Conservation (phyloP, 1,140 invertebrate species). For the Mactra quadrangularis region DNA sequence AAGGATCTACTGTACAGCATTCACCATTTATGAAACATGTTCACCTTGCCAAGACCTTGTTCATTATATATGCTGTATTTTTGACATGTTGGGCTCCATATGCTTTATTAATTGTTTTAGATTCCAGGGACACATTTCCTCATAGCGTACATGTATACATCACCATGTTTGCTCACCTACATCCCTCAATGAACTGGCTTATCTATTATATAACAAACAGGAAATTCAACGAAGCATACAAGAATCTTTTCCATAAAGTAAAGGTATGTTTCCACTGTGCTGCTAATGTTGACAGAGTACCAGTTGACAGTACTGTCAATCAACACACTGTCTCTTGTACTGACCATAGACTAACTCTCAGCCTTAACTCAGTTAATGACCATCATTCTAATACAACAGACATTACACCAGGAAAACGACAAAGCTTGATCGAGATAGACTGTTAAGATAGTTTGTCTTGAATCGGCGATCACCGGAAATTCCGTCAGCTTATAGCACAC, state of each 20-base stretch:
- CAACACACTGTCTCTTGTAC: too few species aligned
- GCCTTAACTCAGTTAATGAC: too few species aligned
- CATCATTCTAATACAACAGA: too few species aligned
- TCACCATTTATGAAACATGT: background rate
- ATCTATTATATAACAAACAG: constrained; percentile 70
- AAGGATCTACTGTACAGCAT: background rate
- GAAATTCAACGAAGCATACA: constrained; percentile 68
- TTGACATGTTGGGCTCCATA: constrained; percentile 72
- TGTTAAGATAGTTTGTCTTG: too few species aligned
- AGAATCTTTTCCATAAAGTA: constrained; percentile 17
- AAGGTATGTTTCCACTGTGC: too few species aligned
- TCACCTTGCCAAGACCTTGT: constrained; percentile 66
- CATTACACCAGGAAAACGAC: too few species aligned
- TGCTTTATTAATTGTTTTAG: constrained; percentile 66
- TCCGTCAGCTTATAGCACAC: too few species aligned
- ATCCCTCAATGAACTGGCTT: constrained; percentile 74
- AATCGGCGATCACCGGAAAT: too few species aligned
- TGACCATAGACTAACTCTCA: too few species aligned
- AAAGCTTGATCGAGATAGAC: too few species aligned
- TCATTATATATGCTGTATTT: constrained; percentile 72
- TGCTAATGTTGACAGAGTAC: too few species aligned
- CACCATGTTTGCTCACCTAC: constrained; percentile 69
- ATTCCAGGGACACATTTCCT: constrained; percentile 58
- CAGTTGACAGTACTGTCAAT: too few species aligned
- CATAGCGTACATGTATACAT: constrained; percentile 66